These are phyloP conservation scores for Mugil cephalus DNA, from an alignment of 2,113 vertebrate genomes.

Conservation along the genomic window DNA sequence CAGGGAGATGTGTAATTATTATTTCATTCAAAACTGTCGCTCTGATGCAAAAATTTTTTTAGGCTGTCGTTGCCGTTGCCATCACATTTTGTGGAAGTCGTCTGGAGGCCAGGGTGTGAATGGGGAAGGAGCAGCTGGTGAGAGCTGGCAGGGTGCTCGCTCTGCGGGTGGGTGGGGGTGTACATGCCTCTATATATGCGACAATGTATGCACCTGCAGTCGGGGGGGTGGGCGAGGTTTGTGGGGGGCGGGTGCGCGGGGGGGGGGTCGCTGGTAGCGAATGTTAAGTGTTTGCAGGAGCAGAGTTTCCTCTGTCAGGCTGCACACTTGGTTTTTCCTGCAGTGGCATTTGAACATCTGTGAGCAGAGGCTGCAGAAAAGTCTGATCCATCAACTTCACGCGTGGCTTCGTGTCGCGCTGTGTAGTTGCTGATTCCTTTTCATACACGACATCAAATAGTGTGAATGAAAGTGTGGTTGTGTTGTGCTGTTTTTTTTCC, in stretches of 20 bases:
- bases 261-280: slow-evolving; percentile 13
- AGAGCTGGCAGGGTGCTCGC: slow-evolving; percentile 31
- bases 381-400: slow-evolving; percentile 19
- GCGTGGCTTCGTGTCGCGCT: slow-evolving; percentile 27
- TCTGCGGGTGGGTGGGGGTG: background rate
- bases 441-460: slow-evolving; percentile 3
- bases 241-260: too few species aligned
- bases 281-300: slow-evolving; percentile 35
- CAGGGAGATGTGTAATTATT: background rate
- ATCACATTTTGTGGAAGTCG: slow-evolving; percentile 24
- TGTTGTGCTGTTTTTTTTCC: background rate
- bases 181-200: slow-evolving; percentile 14
- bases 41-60: background rate
- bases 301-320: slow-evolving; percentile 22
- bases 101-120: slow-evolving; percentile 14
- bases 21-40: background rate
- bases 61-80: slow-evolving; percentile 24
- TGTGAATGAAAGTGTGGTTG: slow-evolving; percentile 11
- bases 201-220: slow-evolving; percentile 48
- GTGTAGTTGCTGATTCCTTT: slow-evolving; percentile 10
- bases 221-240: slow-evolving; percentile 42
- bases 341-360: slow-evolving; percentile 49
- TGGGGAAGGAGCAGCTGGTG: slow-evolving; percentile 56
- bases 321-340: slow-evolving; percentile 48
- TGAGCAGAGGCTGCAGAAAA: slow-evolving; percentile 30